phyloP scores from a whole-genome alignment of 2,888 invertebrate genomes.

The Drosophila colorata region DNA sequence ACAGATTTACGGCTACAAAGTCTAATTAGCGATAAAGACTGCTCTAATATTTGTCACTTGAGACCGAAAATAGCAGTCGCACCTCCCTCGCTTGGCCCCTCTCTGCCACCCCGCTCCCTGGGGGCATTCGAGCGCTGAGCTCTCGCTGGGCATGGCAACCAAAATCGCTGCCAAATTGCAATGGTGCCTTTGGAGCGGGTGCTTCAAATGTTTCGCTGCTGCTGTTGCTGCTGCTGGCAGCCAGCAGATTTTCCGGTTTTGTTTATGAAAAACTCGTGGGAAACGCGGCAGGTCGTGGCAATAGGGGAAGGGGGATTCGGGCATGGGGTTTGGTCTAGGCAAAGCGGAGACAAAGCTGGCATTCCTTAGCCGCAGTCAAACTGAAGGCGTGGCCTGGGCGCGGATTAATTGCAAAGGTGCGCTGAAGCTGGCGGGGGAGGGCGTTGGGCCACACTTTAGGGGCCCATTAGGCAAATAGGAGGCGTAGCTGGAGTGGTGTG shows the following conservation, averaged over 20 bases:
- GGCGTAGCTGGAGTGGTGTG: slow-evolving; percentile 35
- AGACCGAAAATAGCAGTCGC: slow-evolving; percentile 73
- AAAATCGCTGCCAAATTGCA: slow-evolving; percentile 80
- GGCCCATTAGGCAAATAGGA: slow-evolving; percentile 76
- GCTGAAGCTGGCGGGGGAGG: slow-evolving; percentile 34
- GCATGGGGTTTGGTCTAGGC: neutral
- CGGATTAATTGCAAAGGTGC: slow-evolving; percentile 80
- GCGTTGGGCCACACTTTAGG: slow-evolving; percentile 39
- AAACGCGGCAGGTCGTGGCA: slow-evolving; percentile 3
- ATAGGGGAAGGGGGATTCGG: neutral
- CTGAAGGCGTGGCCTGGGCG: slow-evolving; percentile 46
- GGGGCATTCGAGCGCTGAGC: slow-evolving; percentile 6
- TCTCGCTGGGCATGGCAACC: slow-evolving; percentile 32
- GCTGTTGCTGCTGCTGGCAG: slow-evolving; percentile 64
- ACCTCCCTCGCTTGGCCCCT: neutral
- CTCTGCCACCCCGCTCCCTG: neutral
- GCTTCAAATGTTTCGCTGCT: slow-evolving; percentile 63
- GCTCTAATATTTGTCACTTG: slow-evolving; percentile 81
- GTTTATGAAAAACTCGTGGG: slow-evolving; percentile 73
- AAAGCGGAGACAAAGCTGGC: slow-evolving; percentile 33
- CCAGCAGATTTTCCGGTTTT: slow-evolving; percentile 77
- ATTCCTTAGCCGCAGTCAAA: slow-evolving; percentile 59
- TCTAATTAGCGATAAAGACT: slow-evolving; percentile 82
- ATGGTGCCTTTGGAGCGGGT: slow-evolving; percentile 28
- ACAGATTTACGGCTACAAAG: slow-evolving; percentile 81